phyloP scores from a whole-genome alignment of 2,113 vertebrate species.

The Pyrgilauda ruficollis region DNA sequence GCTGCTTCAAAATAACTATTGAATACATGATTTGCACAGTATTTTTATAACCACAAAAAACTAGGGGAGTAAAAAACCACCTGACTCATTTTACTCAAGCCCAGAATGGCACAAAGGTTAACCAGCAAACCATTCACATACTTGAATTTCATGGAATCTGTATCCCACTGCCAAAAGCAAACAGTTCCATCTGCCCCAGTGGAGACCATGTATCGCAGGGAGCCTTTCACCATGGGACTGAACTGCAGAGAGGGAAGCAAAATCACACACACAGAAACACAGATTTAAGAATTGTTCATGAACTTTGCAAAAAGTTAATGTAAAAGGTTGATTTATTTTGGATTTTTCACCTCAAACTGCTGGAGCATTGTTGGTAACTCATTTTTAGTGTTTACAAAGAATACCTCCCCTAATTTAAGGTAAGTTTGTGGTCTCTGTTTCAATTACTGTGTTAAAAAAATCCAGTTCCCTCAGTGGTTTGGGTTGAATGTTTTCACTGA shows the following conservation, averaged over 20 bases:
- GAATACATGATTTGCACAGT: background rate
- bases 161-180: conserved; percentile 97
- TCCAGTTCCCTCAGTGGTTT: background rate
- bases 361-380: background rate
- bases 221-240: conserved; percentile 92
- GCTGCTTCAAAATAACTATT: background rate
- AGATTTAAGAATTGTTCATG: background rate
- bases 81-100: background rate
- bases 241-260: conserved; percentile 75
- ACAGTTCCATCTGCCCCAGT: conserved; percentile 96
- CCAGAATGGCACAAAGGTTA: background rate
- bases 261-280: background rate
- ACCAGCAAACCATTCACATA: conserved; percentile 59
- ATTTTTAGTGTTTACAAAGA: background rate
- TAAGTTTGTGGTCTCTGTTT: background rate
- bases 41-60: background rate
- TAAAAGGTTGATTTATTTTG: background rate
- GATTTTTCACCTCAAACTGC: background rate
- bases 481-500: background rate
- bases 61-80: background rate
- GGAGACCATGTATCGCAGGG: conserved; percentile 92
- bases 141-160: conserved; percentile 88
- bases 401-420: background rate
- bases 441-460: background rate
- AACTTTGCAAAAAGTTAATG: fast-evolving